A percentile compares a stretch with the other conserved stretches of the same genome.
Evolutionary conservation across 2,888 invertebrate species (phyloP).

Genomic region (Ophion ventricosus): DNA sequence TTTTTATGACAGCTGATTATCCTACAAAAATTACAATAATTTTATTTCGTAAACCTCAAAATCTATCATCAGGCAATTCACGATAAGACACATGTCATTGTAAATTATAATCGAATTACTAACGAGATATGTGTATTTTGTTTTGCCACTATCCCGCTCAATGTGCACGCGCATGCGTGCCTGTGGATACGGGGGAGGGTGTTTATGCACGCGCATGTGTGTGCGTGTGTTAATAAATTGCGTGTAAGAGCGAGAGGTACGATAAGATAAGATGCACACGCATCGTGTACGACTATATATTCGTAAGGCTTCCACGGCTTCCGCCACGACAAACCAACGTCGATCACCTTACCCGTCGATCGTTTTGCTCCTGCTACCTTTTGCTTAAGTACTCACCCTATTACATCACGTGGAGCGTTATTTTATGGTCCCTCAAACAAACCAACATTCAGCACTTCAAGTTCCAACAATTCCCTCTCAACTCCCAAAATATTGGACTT

Average conservation of each 20-base stretch:
- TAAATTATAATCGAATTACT: slow-evolving; percentile 12
- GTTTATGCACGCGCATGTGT: background rate
- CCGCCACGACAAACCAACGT: slow-evolving; percentile 82
- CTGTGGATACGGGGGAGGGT: background rate
- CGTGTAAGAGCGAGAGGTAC: slow-evolving; percentile 65
- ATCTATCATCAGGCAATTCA: background rate
- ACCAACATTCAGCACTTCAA: slow-evolving; percentile 22
- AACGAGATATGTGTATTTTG: too few species aligned
- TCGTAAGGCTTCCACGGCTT: slow-evolving; percentile 82
- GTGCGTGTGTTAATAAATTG: slow-evolving; percentile 49
- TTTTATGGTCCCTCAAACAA: slow-evolving; percentile 42
- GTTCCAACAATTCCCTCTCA: slow-evolving; percentile 28
- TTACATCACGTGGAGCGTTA: slow-evolving; percentile 55
- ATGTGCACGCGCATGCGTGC: background rate
- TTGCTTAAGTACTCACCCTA: slow-evolving; percentile 76
- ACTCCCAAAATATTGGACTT: slow-evolving; percentile 43
- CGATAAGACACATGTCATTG: background rate
- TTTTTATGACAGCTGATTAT: too few species aligned
- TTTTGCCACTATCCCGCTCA: background rate
- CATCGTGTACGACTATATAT: slow-evolving; percentile 71
- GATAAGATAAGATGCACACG: slow-evolving; percentile 66
- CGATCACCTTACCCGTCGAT: slow-evolving; percentile 82
- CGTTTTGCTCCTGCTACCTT: slow-evolving; percentile 81
- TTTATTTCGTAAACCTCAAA: background rate
- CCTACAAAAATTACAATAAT: too few species aligned